These are phyloP conservation scores for Drosophila funebris DNA, from an alignment of 1,140 invertebrate genomes.

Conservation along the genomic window DNA sequence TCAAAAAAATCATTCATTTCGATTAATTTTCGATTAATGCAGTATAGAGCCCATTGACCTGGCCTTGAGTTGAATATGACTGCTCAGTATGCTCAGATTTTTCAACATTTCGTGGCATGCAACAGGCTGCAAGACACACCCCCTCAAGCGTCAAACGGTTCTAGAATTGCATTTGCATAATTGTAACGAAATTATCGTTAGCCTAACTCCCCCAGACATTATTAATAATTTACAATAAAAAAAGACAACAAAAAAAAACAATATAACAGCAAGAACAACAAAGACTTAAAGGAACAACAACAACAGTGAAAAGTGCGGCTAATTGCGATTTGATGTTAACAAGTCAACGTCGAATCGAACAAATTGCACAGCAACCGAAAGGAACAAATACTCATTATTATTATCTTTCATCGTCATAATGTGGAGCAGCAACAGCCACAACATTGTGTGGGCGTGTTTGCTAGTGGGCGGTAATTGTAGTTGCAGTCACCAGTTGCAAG, in stretches of 20 bases:
- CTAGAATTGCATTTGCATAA: constrained; percentile 63
- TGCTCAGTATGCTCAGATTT: not conserved
- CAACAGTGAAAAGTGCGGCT: constrained; percentile 45
- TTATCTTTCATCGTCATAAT: constrained; percentile 70
- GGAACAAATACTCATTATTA: constrained; percentile 26
- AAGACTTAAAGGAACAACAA: not conserved
- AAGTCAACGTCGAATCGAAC: constrained; percentile 53
- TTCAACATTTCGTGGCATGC: not conserved
- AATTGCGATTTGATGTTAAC: constrained; percentile 73
- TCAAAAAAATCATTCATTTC: not conserved
- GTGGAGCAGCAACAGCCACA: constrained; percentile 23
- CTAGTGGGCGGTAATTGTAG: constrained; percentile 53
- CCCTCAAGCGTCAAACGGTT: constrained; percentile 24
- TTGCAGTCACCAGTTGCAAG: no score
- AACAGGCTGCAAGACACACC: constrained; percentile 16
- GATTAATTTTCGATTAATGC: not conserved
- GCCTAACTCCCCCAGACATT: constrained; percentile 21
- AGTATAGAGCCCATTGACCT: not conserved
- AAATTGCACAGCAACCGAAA: constrained; percentile 52
- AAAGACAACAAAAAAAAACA: not conserved
- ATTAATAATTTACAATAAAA: constrained; percentile 33
- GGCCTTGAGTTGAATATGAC: not conserved
- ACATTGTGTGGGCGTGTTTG: no score
- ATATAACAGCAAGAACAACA: not conserved
- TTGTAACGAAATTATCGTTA: constrained; percentile 41